Base-by-base conservation (phyloP, 1,140 invertebrate genomes). In the Globodera ellingtonae region DNA sequence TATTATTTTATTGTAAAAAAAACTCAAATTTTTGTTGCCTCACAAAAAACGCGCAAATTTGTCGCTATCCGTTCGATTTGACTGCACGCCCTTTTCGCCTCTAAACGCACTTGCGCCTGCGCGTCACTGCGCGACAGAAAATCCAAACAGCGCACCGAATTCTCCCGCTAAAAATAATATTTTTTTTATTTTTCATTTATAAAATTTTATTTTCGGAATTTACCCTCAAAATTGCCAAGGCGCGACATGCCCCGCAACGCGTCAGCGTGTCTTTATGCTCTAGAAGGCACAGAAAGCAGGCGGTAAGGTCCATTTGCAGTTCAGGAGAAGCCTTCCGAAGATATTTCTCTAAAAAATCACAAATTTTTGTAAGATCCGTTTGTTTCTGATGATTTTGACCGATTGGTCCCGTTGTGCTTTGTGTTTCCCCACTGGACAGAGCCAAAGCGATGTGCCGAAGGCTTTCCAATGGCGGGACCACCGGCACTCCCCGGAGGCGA, bases 401-500 rank as follows among this genome's bases (percentile, higher is more conserved):
- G 9, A 84, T 83, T 24, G 84, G 18, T 6, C 65, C 59, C n/a
- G 50, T 18, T 50, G 50, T 56, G 18, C 56, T 62, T 62, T 52
- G 78, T 62, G 62, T 50, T 4, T 48, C 48, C 62, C 81, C 74
- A 15, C 50, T 44, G 62, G 84, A 65, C 47, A 81, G 47, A 52
- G 84, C 65, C 3, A 84, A 18, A 66, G 47, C 48, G 59, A 85
- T 86, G 74, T 85, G 78, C 10, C 84, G 74, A 13, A 85, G 70
- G 24, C 85, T 85, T 74, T 85, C 84, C 13, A 85, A 46, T 72
- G 84, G 84, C 18, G 84, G 84, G 13, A 86, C 85, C 7, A 85
- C 75, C 18, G 84, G 84, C 56, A 85, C 85, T 56, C 84, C 77
- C 18, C 80, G 48, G n/a, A 85, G 80, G 15, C 84, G 80, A 56